These are phyloP conservation scores for Sparus aurata DNA, from an alignment of 2,797 vertebrate genomes.

Conservation along the genomic window DNA sequence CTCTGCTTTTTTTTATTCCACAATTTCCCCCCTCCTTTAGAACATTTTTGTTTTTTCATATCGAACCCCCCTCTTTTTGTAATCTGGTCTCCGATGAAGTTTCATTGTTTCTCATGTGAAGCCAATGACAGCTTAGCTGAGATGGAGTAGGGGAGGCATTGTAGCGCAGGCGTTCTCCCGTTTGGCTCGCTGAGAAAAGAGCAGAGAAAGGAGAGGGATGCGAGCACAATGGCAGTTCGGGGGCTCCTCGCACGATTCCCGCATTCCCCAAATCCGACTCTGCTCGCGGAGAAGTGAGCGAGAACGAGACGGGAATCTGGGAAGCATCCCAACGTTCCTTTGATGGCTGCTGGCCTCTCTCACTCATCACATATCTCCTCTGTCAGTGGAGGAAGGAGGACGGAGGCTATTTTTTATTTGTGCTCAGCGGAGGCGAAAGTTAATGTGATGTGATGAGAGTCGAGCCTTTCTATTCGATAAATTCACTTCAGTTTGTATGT, in stretches of 20 bases:
- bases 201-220: constrained; percentile 68
- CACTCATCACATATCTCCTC: constrained; percentile 52
- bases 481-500: neutral
- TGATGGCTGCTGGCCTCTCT: constrained; percentile 72
- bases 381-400: constrained; percentile 35
- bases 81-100: constrained; percentile 92
- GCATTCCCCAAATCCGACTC: constrained; percentile 74
- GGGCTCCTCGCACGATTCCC: constrained; percentile 75
- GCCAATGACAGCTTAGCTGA: constrained; percentile 88
- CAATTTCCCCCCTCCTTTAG: constrained; percentile 50
- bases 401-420: constrained; percentile 38
- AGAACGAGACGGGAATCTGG: constrained; percentile 67
- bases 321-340: constrained; percentile 80
- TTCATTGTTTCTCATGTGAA: constrained; percentile 91
- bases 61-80: constrained; percentile 66
- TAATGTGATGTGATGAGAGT: constrained; percentile 5
- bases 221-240: constrained; percentile 77
- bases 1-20: constrained; percentile 59
- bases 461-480: neutral
- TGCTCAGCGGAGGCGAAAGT: constrained; percentile 36
- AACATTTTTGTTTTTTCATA: constrained; percentile 70
- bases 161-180: constrained; percentile 80
- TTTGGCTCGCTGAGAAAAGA: constrained; percentile 84
- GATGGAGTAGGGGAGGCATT: constrained; percentile 84
- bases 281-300: constrained; percentile 52